Conservation (phyloP, 1,140 invertebrate genomes). For the Aphelinus atriplicis region DNA sequence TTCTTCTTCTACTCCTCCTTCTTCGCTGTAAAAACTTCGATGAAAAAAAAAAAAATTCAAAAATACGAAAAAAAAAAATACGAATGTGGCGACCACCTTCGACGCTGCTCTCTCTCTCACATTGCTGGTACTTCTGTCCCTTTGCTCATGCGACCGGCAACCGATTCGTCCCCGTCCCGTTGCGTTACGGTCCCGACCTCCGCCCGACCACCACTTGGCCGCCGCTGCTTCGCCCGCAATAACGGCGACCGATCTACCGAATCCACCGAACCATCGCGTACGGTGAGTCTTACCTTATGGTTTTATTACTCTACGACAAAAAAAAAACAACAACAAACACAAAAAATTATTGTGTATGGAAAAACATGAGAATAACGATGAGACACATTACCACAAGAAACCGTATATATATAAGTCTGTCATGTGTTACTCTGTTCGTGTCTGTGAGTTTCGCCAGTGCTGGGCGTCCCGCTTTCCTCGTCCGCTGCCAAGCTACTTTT, state of each 20-base stretch:
- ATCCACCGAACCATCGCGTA: conserved; percentile 64
- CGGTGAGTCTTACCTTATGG: conserved; percentile 58
- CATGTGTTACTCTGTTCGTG: no score
- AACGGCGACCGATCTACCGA: background rate
- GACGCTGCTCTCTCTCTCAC: conserved; percentile 62
- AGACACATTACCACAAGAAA: no score
- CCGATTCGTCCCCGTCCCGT: conserved; percentile 40
- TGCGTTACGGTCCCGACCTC: background rate
- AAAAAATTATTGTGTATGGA: no score
- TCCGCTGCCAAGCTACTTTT: no score
- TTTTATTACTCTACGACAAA: background rate
- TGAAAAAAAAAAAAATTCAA: conserved; percentile 41
- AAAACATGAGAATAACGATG: no score
- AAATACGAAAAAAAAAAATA: conserved; percentile 14
- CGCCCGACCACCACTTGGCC: background rate
- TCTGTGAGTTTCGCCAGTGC: no score
- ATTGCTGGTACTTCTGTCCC: conserved; percentile 68
- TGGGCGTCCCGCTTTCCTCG: no score
- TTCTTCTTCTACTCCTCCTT: conserved; percentile 30
- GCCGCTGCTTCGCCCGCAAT: conserved; percentile 13
- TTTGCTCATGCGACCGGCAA: conserved; percentile 59
- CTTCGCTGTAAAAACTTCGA: conserved; percentile 34
- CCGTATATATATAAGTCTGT: no score
- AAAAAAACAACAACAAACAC: conserved; percentile 38
- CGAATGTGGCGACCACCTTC: conserved; percentile 52